phyloP scores from a whole-genome alignment of 2,797 vertebrate genomes.

The Miichthys miiuy region DNA sequence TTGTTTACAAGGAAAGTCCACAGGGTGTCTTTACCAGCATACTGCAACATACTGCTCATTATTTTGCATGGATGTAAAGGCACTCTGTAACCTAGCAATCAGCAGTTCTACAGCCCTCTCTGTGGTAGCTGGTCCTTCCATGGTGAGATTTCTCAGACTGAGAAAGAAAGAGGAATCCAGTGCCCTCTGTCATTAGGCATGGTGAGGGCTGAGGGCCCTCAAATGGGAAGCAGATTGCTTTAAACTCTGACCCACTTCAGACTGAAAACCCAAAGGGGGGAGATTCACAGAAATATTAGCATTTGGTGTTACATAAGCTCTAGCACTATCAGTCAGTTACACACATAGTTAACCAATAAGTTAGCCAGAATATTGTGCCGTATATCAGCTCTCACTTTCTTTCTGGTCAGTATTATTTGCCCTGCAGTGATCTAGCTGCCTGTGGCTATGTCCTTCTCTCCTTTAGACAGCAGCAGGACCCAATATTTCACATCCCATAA shows the following conservation, averaged over 20 bases:
- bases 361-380: slow-evolving; percentile 13
- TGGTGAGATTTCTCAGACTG: slow-evolving; percentile 50
- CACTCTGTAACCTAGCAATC: slow-evolving; percentile 29
- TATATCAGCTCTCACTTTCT: slow-evolving; percentile 31
- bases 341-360: not conserved
- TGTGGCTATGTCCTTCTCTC: slow-evolving; percentile 33
- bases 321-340: slow-evolving; percentile 8
- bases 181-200: slow-evolving; percentile 67
- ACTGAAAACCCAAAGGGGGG: slow-evolving; percentile 47
- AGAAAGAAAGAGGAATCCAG: slow-evolving; percentile 49
- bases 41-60: slow-evolving; percentile 34
- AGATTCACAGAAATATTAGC: slow-evolving; percentile 31
- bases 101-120: slow-evolving; percentile 20
- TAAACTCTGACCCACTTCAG: slow-evolving; percentile 68
- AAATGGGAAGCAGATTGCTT: slow-evolving; percentile 69
- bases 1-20: slow-evolving; percentile 17
- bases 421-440: slow-evolving; percentile 20
- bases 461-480: slow-evolving; percentile 35
- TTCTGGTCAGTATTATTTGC: slow-evolving; percentile 31
- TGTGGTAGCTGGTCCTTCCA: slow-evolving; percentile 35
- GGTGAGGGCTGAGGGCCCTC: slow-evolving; percentile 52
- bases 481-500: slow-evolving; percentile 44
- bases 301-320: slow-evolving; percentile 9
- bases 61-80: slow-evolving; percentile 21
- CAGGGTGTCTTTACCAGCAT: slow-evolving; percentile 11